Evolutionary conservation across 2,888 invertebrate species (phyloP).

Genomic region (Eilema griseolum): DNA sequence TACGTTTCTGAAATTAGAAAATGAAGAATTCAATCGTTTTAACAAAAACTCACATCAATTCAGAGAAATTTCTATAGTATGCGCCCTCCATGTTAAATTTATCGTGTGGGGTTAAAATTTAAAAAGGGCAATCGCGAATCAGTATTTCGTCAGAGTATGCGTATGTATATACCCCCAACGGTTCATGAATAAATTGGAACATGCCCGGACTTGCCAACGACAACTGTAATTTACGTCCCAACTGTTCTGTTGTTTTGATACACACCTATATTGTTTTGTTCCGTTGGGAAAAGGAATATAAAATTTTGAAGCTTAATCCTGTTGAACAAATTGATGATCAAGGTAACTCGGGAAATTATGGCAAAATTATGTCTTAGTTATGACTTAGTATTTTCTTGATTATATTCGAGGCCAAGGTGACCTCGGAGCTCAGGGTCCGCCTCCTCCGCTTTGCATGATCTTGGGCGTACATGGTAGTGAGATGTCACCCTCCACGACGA

Average conservation of each 20-base stretch:
- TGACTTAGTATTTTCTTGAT: no score
- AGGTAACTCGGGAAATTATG: background rate
- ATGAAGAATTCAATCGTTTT: background rate
- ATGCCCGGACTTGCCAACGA: background rate
- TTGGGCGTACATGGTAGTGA: no score
- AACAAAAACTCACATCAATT: background rate
- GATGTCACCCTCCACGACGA: no score
- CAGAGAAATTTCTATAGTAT: background rate
- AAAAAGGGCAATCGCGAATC: slow-evolving; percentile 15
- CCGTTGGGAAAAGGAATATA: background rate
- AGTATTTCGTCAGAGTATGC: slow-evolving; percentile 7
- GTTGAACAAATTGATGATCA: background rate
- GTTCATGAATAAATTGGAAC: slow-evolving; percentile 35
- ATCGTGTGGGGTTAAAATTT: slow-evolving; percentile 17
- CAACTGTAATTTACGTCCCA: slow-evolving; percentile 16
- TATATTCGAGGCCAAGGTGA: no score
- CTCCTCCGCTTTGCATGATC: no score
- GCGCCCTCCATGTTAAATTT: slow-evolving; percentile 18
- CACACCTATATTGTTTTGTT: background rate
- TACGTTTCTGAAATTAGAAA: no score
- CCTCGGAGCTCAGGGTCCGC: no score
- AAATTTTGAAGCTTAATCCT: background rate
- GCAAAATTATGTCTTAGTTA: no score
- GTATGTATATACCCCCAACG: background rate
- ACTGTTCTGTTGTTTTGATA: slow-evolving; percentile 1